Evolutionary conservation across 2,888 invertebrate genomes (phyloP), one percentile per base, ranked within the genome.

Genomic region (Melanchra persicariae): DNA sequence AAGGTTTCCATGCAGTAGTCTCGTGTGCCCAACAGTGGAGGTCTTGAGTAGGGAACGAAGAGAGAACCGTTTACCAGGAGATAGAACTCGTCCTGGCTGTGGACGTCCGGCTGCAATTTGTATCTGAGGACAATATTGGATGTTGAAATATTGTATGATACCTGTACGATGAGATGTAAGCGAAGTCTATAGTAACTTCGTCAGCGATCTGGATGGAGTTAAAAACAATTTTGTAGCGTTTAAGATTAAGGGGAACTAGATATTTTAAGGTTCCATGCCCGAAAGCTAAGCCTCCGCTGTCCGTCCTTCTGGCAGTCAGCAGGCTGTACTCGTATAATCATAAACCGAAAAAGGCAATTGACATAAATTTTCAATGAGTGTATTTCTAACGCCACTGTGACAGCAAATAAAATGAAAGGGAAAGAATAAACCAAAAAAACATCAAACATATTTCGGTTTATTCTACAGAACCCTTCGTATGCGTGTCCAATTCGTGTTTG

Each of bases 1-100:
- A 97, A 96, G 0, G 96, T 91, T 86, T 97, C 97, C 96, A 97
- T 96, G 85, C 97, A 97, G 87, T 96, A 97, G 79, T 96, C 96
- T 65, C 93, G 93, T 1, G 96, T 96, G 15, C 92, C 92, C 51
- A 97, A 89, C 84, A 97, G 89, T n/a, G 89, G 88, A 0, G 96
- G 95, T 34, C 90, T 84, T 57, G 92, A 93, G 82, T 91, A 93
- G 0, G 97, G 97, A 22, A 95, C 95, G 81, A 96, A 96, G 57
- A 97, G 91, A 0, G 97, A 96, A 26, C 97, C 97, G 81, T 97
- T 97, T 37, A 93, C 87, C 77, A 97, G 88, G 47, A 97, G 93
- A 85, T 96, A 96, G 87, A 96, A 96, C 79, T 96, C 96, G 75
- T 97, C 97, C 40, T 92, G 90, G 72, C 90, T 92, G 58, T 91